A percentile compares a stretch with the other conserved stretches of the same genome.
These are phyloP conservation scores for Acanthopleura granulata DNA, from an alignment of 2,888 invertebrate species.

Conservation along the genomic window DNA sequence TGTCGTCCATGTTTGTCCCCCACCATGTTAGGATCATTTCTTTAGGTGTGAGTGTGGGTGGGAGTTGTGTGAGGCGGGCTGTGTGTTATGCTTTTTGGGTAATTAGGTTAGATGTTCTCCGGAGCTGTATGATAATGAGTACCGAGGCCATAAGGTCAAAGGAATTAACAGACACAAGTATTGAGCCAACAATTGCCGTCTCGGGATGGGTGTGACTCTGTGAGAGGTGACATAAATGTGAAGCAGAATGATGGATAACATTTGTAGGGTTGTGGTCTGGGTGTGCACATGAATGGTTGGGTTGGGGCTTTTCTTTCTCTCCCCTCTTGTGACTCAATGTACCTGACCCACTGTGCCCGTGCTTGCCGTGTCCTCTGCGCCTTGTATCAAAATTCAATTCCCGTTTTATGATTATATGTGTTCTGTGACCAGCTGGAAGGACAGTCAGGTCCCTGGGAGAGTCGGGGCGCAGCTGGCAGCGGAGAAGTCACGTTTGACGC, in stretches of 20 bases:
- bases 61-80: no score
- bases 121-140: no score
- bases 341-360: neutral
- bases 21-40: no score
- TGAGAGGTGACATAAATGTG: slow-evolving; percentile 2
- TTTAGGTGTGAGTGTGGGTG: no score
- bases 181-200: no score
- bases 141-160: no score
- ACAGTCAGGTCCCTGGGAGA: neutral
- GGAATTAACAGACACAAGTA: no score
- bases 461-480: neutral
- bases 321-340: neutral
- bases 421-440: neutral
- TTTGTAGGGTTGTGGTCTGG: neutral
- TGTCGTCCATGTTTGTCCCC: no score
- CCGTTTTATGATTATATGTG: slow-evolving; percentile 6
- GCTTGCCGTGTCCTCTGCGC: neutral
- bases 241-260: neutral
- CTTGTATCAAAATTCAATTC: neutral
- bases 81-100: no score
- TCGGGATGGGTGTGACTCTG: neutral
- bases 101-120: no score
- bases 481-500: neutral
- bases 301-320: neutral
- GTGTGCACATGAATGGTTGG: neutral